Evolutionary conservation across 2,888 invertebrate genomes (phyloP).

Genomic region (Cenopis cana): DNA sequence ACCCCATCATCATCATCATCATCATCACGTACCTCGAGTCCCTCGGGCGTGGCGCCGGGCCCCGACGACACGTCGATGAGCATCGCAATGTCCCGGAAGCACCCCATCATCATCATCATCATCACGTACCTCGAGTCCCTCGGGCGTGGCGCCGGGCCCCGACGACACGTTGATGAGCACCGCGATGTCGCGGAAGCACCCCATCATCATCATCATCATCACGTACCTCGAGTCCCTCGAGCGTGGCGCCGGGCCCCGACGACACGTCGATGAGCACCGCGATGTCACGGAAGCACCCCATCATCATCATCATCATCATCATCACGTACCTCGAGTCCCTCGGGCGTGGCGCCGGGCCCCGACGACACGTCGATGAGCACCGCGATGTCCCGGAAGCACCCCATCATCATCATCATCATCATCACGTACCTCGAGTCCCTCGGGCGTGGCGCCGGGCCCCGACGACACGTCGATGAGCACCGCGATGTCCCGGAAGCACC

Average conservation of each 20-base stretch:
- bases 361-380: slow-evolving; percentile 95
- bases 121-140: slow-evolving; percentile 90
- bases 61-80: slow-evolving; percentile 95
- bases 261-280: slow-evolving; percentile 95
- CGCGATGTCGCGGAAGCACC: slow-evolving; percentile 94
- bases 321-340: slow-evolving; percentile 90
- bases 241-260: slow-evolving; percentile 89
- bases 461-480: slow-evolving; percentile 95
- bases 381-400: slow-evolving; percentile 94
- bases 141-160: slow-evolving; percentile 90
- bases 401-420: too few species aligned
- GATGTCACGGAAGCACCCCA: slow-evolving; percentile 96
- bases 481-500: slow-evolving; percentile 94
- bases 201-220: too few species aligned
- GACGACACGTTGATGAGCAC: slow-evolving; percentile 95
- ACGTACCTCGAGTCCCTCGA: slow-evolving; percentile 91
- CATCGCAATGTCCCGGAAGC: slow-evolving; percentile 94
- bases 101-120: slow-evolving; percentile 86
- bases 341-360: slow-evolving; percentile 90
- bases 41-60: slow-evolving; percentile 90
- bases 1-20: slow-evolving; percentile 88
- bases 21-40: slow-evolving; percentile 89
- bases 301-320: too few species aligned
- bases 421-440: slow-evolving; percentile 90
- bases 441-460: slow-evolving; percentile 90